Conservation (phyloP, 2,888 invertebrate species). For the Cephus runcator region DNA sequence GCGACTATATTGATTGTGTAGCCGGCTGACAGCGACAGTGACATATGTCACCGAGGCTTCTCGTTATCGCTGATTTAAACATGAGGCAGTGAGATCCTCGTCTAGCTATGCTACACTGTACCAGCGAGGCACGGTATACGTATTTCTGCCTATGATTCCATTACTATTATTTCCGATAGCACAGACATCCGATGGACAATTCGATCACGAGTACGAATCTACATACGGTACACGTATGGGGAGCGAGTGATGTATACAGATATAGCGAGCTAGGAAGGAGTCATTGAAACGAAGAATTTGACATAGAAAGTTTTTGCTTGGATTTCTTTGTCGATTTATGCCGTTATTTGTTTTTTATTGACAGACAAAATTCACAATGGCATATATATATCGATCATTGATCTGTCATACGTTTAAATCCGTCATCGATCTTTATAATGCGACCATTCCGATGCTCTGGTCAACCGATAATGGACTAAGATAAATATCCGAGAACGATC, state of each 20-base stretch:
- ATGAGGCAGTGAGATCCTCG: constrained; percentile 61
- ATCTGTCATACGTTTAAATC: background rate
- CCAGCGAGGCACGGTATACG: constrained; percentile 13
- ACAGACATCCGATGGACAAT: background rate
- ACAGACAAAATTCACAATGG: background rate
- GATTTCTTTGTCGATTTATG: background rate
- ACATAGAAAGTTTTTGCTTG: background rate
- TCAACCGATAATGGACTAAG: background rate
- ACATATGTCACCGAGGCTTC: constrained; percentile 65
- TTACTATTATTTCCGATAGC: constrained; percentile 46
- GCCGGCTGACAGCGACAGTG: constrained; percentile 66
- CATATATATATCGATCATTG: background rate
- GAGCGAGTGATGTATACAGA: background rate
- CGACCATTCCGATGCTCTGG: background rate
- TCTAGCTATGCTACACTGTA: background rate
- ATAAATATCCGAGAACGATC: background rate
- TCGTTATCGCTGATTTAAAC: constrained; percentile 67
- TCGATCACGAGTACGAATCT: background rate
- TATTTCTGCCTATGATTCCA: constrained; percentile 42
- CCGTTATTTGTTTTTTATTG: background rate
- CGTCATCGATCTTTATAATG: background rate
- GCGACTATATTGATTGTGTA: constrained; percentile 65
- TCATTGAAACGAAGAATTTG: background rate
- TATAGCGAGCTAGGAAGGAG: background rate
- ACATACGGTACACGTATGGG: background rate